Evolutionary conservation across 2,888 invertebrate genomes (phyloP).

Genomic region (Crepidodera aurea): DNA sequence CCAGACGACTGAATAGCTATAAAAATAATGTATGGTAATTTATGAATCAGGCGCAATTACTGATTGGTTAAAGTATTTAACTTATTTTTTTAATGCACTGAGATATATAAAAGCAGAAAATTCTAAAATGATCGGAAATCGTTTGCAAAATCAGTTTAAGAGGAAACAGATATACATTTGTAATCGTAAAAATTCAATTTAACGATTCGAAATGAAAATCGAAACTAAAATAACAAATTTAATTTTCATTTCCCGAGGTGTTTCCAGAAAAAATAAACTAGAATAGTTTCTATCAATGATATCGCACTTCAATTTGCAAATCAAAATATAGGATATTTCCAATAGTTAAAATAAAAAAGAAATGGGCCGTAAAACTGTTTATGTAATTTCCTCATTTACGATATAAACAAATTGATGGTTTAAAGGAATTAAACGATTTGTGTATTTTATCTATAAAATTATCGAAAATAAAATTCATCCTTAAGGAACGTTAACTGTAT

Average conservation of each 20-base stretch:
- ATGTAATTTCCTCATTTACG: conserved; percentile 1
- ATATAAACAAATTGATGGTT: conserved; percentile 4
- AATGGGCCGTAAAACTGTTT: conserved; percentile 2
- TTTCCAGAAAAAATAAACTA: conserved; percentile 9
- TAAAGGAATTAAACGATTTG: not conserved
- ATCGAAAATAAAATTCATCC: not conserved
- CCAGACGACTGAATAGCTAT: no score
- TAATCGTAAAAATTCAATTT: not conserved
- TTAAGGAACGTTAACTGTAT: no score
- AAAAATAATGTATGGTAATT: no score
- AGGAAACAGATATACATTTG: not conserved
- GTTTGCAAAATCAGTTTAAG: not conserved
- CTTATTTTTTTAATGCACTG: no score
- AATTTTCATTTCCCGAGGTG: conserved; percentile 4
- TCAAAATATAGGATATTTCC: conserved; percentile 6
- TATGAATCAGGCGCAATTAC: no score
- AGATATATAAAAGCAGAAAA: no score
- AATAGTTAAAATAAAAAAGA: conserved; percentile 3
- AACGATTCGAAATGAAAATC: not conserved
- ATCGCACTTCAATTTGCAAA: conserved; percentile 4
- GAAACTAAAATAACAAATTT: conserved; percentile 5
- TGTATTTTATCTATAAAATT: not conserved
- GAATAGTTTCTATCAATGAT: not conserved
- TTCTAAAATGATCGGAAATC: not conserved
- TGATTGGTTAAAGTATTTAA: no score